Conservation (phyloP, 2,888 invertebrate species). For the Cosmorhoe ocellata region DNA sequence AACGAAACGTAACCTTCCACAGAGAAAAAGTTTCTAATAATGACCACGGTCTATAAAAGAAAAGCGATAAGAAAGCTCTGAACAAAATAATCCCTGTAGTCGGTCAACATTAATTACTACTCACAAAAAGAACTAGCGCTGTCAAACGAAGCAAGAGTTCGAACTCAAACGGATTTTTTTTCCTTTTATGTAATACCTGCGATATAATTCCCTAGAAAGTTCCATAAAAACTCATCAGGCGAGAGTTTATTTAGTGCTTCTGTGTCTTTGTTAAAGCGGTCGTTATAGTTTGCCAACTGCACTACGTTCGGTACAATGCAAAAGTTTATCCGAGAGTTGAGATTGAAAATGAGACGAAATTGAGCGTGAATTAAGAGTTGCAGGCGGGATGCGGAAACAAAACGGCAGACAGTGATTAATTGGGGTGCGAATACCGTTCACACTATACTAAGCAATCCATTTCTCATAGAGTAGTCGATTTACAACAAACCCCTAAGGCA, state of each 20-base stretch:
- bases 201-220: slow-evolving; percentile 48
- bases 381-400: slow-evolving; percentile 49
- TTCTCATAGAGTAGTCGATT: neutral
- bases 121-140: slow-evolving; percentile 59
- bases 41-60: slow-evolving; percentile 49
- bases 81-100: slow-evolving; percentile 48
- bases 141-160: slow-evolving; percentile 41
- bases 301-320: slow-evolving; percentile 48
- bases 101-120: slow-evolving; percentile 68
- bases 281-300: slow-evolving; percentile 47
- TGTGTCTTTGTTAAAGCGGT: slow-evolving; percentile 52
- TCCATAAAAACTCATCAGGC: slow-evolving; percentile 49
- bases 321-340: slow-evolving; percentile 55
- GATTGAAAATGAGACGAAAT: slow-evolving; percentile 65
- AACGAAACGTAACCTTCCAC: slow-evolving; percentile 41
- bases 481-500: no score
- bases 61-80: slow-evolving; percentile 55
- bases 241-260: slow-evolving; percentile 55
- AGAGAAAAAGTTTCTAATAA: slow-evolving; percentile 48
- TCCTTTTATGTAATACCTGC: slow-evolving; percentile 46
- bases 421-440: slow-evolving; percentile 3
- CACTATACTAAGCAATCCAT: neutral
- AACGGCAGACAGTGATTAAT: slow-evolving; percentile 43
- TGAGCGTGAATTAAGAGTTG: slow-evolving; percentile 58
- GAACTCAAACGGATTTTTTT: slow-evolving; percentile 37